Evolutionary conservation across 2,797 vertebrate species (phyloP).

Genomic region (Sebastes steindachneri): DNA sequence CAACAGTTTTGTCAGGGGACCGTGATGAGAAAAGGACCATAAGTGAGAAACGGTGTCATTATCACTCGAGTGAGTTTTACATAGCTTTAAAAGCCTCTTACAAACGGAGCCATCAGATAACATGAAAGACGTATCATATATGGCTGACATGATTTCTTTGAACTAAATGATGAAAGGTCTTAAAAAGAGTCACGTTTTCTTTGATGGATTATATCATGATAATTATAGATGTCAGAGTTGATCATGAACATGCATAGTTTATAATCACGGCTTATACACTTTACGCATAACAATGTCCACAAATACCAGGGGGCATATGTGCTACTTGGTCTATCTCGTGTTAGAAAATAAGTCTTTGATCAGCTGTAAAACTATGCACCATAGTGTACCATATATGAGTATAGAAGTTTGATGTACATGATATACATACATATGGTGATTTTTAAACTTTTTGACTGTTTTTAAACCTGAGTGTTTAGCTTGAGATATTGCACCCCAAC

Average conservation of each 20-base stretch:
- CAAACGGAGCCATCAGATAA: conserved; percentile 73
- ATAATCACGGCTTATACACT: conserved; percentile 52
- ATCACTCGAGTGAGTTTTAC: conserved; percentile 59
- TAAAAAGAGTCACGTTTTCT: conserved; percentile 65
- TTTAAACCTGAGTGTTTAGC: not conserved
- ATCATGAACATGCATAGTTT: conserved; percentile 59
- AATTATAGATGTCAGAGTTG: conserved; percentile 66
- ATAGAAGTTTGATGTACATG: too few species aligned
- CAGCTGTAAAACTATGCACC: conserved; percentile 2
- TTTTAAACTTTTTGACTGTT: not conserved
- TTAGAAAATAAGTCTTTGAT: conserved; percentile 40
- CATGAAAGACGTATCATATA: conserved; percentile 46
- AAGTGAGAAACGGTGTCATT: conserved; percentile 49
- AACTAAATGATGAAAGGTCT: conserved; percentile 75
- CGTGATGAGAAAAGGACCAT: conserved; percentile 28
- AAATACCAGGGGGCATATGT: conserved; percentile 23
- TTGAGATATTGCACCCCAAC: not conserved
- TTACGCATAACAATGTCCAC: conserved; percentile 35
- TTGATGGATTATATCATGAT: conserved; percentile 75
- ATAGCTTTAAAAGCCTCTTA: conserved; percentile 68
- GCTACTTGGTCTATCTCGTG: not conserved
- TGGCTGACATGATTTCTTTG: conserved; percentile 65
- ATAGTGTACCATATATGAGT: not conserved
- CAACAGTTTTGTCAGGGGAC: not conserved
- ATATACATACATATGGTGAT: not conserved